Conservation (phyloP, 2,888 invertebrate genomes). For the Platycheirus albimanus region DNA sequence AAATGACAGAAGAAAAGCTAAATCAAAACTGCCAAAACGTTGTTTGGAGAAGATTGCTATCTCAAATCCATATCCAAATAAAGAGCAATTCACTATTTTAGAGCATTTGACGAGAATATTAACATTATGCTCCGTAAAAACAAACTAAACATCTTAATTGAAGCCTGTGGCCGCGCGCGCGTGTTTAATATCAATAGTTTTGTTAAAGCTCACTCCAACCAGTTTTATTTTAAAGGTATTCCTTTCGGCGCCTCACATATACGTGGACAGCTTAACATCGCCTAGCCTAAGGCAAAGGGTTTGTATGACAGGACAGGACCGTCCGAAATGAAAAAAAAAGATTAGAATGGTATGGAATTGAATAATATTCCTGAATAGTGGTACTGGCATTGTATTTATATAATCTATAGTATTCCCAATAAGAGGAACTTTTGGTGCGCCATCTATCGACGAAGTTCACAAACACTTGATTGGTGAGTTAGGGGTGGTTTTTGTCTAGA, state of each 20-base stretch:
- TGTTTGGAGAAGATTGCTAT: conserved; percentile 20
- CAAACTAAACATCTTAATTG: conserved; percentile 55
- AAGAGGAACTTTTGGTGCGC: too few relatives aligned
- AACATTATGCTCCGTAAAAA: conserved; percentile 41
- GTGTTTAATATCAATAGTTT: conserved; percentile 14
- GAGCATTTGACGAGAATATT: conserved; percentile 57
- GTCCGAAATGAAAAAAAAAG: conserved; percentile 49
- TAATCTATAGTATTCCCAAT: too few relatives aligned
- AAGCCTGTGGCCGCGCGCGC: conserved; percentile 24
- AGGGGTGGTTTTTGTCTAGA: too few relatives aligned
- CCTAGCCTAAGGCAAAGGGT: conserved; percentile 46
- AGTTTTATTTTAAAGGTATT: conserved; percentile 45
- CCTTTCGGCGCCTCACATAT: conserved; percentile 1
- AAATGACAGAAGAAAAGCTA: not conserved
- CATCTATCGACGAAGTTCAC: too few relatives aligned
- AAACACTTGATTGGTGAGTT: too few relatives aligned
- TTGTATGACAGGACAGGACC: conserved; percentile 63
- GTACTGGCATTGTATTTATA: too few relatives aligned
- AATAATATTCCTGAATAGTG: too few relatives aligned
- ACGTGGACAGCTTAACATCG: conserved; percentile 20
- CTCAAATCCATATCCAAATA: conserved; percentile 33
- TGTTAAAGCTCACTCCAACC: conserved; percentile 18
- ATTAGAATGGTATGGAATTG: too few relatives aligned
- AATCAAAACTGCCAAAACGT: not conserved
- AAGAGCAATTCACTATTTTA: conserved; percentile 39